A percentile compares a stretch with the other conserved stretches of the same genome.
These are phyloP conservation scores for Dendrolimus punctatus DNA, from an alignment of 1,140 invertebrate genomes.

Conservation along the genomic window DNA sequence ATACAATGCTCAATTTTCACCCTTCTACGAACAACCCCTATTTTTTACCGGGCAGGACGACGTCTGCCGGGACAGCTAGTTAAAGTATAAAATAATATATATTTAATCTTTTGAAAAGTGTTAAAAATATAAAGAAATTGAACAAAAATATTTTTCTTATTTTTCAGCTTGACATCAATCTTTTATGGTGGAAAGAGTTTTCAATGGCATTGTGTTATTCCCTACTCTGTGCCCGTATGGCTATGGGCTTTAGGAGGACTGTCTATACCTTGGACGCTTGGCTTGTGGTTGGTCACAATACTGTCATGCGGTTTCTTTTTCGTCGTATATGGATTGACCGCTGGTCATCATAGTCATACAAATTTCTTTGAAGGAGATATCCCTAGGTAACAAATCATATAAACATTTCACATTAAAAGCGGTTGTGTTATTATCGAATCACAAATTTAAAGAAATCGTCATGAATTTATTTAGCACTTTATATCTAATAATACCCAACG, in stretches of 20 bases:
- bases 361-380: constrained; percentile 88
- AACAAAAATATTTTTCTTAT: neutral
- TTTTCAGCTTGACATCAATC: neutral
- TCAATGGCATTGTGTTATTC: constrained; percentile 27
- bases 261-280: constrained; percentile 37
- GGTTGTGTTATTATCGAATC: no score
- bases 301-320: constrained; percentile 77
- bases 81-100: no score
- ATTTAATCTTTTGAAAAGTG: no score
- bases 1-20: no score
- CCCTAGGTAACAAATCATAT: constrained; percentile 60
- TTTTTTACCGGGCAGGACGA: no score
- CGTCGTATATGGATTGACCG: constrained; percentile 79
- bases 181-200: neutral
- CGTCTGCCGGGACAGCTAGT: no score
- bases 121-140: neutral
- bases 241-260: constrained; percentile 42
- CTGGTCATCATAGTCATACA: constrained; percentile 85
- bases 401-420: no score
- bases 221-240: constrained; percentile 38
- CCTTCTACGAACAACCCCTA: no score
- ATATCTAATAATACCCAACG: no score
- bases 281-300: constrained; percentile 74
- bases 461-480: neutral
- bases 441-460: neutral